Base-by-base conservation (phyloP, 2,888 invertebrate species). In the Stenoptilia bipunctidactyla region DNA sequence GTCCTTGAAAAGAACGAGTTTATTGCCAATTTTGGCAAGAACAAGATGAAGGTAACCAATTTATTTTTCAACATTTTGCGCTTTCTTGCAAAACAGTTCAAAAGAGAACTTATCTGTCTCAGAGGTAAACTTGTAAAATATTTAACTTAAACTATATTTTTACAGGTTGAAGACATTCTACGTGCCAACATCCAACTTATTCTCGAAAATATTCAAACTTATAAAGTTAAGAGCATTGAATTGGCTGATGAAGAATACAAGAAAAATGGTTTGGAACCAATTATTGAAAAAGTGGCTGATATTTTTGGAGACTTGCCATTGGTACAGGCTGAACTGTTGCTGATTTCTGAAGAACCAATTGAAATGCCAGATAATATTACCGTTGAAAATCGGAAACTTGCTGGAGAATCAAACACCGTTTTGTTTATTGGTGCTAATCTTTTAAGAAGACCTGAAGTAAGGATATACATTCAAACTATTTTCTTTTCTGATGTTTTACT, bases 1-100 rank as follows among this genome's bases (percentile, higher is more conserved):
- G 89, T 92, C 0, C 67, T 94, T 14, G 94, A 95, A 65, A 88
- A 88, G 61, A 91, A 91, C 58, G 77, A 85, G 44, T 94, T 94
- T 57, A 61, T 93, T 6, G 87, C 93, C 0, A 89, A 92, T 65
- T 73, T 59, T 43, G 71, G 70, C 44, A 72, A 72, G 34, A 51
- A 52, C 15, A 74, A 75, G 52, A 73, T 82, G 69, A 67, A 61
- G 65, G 82, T 82, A 52, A 39, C 5, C 25, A 25, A n/a, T n/a
- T 25, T 25, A 25, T 9, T 9, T 6, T 5, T 25, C 5, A 25
- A 25, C 5, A 9, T 25, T 6, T 6, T 25, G 5, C 25, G 25
- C 9, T 25, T 5, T 25, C 25, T 6, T 6, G 25, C 9, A 25
- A 25, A 25, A 25, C n/a, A n/a, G n/a, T n/a, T n/a, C n/a, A n/a